These are phyloP conservation scores for Diarsia dahlii DNA, from an alignment of 2,888 invertebrate species.

Conservation along the genomic window DNA sequence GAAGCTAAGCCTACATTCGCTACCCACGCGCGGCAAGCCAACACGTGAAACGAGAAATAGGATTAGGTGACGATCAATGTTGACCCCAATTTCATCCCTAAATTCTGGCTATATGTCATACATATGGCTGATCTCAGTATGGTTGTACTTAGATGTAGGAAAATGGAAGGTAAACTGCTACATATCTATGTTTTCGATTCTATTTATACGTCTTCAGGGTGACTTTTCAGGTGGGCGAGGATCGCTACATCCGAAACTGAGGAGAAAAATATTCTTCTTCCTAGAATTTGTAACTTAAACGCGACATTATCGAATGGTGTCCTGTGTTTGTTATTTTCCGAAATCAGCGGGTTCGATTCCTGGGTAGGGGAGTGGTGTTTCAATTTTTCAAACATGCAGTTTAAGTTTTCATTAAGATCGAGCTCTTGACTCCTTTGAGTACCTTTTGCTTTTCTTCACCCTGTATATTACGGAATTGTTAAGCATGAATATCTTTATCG, in stretches of 20 bases:
- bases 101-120: slow-evolving; percentile 35
- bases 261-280: not conserved
- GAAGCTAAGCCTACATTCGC: slow-evolving; percentile 76
- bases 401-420: not conserved
- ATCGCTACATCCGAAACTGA: not conserved
- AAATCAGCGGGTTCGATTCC: no score
- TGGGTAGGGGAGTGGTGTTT: no score
- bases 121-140: slow-evolving; percentile 24
- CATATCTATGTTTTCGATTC: not conserved
- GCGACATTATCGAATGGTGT: not conserved
- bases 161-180: not conserved
- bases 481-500: not conserved
- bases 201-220: not conserved
- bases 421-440: no score
- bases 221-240: not conserved
- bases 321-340: not conserved
- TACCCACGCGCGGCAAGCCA: slow-evolving; percentile 74
- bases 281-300: not conserved
- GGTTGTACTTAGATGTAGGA: not conserved
- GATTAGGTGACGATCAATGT: slow-evolving; percentile 73
- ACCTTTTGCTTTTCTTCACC: not conserved
- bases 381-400: not conserved
- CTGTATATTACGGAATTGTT: not conserved
- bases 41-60: slow-evolving; percentile 72
- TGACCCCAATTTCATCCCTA: slow-evolving; percentile 53